Conservation (phyloP, 2,113 vertebrate genomes). For the Hyaena hyaena region DNA sequence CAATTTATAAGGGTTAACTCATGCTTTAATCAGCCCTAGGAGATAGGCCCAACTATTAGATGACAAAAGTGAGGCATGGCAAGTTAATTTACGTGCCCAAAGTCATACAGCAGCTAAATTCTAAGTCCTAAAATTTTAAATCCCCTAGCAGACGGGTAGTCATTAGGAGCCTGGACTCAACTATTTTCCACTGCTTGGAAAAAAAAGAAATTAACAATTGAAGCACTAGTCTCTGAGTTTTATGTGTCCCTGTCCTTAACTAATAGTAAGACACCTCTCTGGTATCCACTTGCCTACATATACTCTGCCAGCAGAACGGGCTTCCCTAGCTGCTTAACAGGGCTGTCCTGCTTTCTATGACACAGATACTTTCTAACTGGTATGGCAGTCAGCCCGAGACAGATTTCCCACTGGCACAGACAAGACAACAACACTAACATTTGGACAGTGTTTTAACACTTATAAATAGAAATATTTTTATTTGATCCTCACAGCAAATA, state of each 20-base stretch:
- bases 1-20: not conserved
- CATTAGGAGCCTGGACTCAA: not conserved
- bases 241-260: not conserved
- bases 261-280: not conserved
- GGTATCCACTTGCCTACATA: not conserved
- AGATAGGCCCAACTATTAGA: not conserved
- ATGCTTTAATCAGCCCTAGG: not conserved
- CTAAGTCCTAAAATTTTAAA: not conserved
- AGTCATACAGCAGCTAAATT: not conserved
- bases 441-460: conserved; percentile 67
- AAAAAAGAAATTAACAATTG: not conserved
- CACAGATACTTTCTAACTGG: not conserved
- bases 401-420: conserved; percentile 46
- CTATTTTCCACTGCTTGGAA: not conserved
- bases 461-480: conserved; percentile 73
- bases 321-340: not conserved
- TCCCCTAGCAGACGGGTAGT: not conserved
- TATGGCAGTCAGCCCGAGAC: conserved; percentile 34
- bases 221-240: not conserved
- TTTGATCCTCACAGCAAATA: conserved; percentile 59
- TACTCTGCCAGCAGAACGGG: too few relatives aligned
- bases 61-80: not conserved
- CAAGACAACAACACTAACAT: conserved; percentile 63
- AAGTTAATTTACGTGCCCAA: not conserved
- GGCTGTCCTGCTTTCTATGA: not conserved